phyloP scores from a whole-genome alignment of 2,797 vertebrate genomes.

The Acanthurus lineatus region DNA sequence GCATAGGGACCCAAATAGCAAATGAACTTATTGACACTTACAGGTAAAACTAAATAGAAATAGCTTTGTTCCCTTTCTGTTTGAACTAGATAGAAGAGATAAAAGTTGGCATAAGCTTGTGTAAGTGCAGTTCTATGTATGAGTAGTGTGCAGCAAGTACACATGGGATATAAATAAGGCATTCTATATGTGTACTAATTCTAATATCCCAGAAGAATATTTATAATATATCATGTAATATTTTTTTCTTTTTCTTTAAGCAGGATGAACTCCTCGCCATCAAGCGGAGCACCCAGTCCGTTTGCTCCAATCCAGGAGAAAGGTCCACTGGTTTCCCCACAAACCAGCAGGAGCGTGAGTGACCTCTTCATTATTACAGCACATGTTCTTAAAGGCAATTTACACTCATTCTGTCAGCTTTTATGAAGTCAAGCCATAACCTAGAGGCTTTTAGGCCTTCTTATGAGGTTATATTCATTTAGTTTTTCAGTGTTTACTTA shows the following conservation, averaged over 20 bases:
- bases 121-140: neutral
- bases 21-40: slow-evolving; percentile 93
- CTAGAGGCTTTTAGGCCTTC: neutral
- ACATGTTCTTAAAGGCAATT: neutral
- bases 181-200: neutral
- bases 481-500: too few relatives aligned
- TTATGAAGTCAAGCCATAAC: neutral
- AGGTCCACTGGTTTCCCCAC: slow-evolving; percentile 85
- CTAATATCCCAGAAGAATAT: neutral
- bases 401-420: neutral
- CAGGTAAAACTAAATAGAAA: slow-evolving; percentile 79
- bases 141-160: neutral
- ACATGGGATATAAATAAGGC: neutral
- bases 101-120: neutral
- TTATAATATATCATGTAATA: neutral
- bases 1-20: slow-evolving; percentile 95
- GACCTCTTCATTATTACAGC: neutral
- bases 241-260: slow-evolving; percentile 22
- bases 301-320: slow-evolving; percentile 81
- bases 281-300: slow-evolving; percentile 91
- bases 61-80: neutral
- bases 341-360: slow-evolving; percentile 72
- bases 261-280: slow-evolving; percentile 90
- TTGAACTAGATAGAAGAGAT: neutral
- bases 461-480: neutral